Base-by-base conservation (phyloP, 2,797 vertebrate genomes). In the Perdix hodgsoniae region DNA sequence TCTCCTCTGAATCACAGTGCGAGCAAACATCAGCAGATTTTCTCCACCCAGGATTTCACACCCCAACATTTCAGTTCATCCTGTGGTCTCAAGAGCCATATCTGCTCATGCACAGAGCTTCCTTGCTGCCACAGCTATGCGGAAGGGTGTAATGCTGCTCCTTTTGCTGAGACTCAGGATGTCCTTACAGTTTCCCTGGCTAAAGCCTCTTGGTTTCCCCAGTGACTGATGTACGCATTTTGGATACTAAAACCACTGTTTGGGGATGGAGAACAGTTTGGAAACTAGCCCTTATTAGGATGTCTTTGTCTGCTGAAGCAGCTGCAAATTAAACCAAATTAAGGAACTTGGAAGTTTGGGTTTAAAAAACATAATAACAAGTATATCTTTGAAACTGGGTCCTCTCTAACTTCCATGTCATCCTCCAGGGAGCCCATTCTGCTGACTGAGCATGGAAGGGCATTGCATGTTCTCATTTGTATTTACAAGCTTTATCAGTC, bases 81-180 rank as follows among this genome's bases (percentile, higher is more conserved):
- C 65, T 56, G 57, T 47, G 83, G 24, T 65, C 26, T 39, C 21
- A 23, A 16, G 47, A 45, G 21, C 40, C 80, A 31, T 56, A 11
- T 31, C 24, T 61, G 40, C 24, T 67, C 0, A 0, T 47, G 57
- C 2, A 5, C 57, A 42, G 69, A 56, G 63, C 23, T 33, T 71
- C 59, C 19, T 3, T 1, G 2, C 66, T 74, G 47, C 65, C 23
- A n/a, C 45, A 0, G 0, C 33, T 74, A 21, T 1, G 0, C 83
- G 54, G 45, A 69, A 71, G 6, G 3, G 1, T 27, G 5, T 40
- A 26, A 13, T 80, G 80, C 59, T 72, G 83, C 85, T 77, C 42
- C 24, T 8, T 49, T 61, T 91, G 44, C 13, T 23, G 91, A 54
- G 42, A 31, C 14, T 12, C 37, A 10, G 18, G 45, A 39, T 9